Evolutionary conservation across 2,113 vertebrate species (phyloP).

Genomic region (Mastomys natalensis): DNA sequence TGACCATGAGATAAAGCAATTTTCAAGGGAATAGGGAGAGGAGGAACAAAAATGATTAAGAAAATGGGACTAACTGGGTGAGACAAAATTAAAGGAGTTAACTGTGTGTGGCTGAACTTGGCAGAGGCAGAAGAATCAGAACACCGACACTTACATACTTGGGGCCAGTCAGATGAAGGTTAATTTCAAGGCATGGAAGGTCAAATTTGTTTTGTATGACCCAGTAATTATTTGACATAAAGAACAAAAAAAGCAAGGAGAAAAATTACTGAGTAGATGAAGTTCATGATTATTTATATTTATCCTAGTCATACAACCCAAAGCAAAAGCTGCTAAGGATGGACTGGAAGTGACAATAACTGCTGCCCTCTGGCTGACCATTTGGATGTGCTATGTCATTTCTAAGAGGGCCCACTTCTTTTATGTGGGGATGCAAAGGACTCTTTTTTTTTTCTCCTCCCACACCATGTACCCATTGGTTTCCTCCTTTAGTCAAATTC

Average conservation of each 20-base stretch:
- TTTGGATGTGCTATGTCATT: not conserved
- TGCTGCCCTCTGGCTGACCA: not conserved
- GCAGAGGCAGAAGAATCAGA: not conserved
- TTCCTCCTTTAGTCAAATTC: not conserved
- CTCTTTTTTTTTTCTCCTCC: not conserved
- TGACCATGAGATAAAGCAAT: constrained; percentile 82
- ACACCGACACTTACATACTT: not conserved
- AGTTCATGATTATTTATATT: not conserved
- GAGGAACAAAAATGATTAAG: constrained; percentile 80
- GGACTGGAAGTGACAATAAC: not conserved
- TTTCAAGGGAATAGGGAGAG: constrained; percentile 76
- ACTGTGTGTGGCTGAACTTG: constrained; percentile 72
- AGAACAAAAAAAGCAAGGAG: not conserved
- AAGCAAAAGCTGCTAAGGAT: not conserved
- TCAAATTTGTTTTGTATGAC: not conserved
- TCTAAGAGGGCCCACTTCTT: not conserved
- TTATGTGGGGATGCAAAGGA: rapidly evolving
- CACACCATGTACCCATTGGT: rapidly evolving
- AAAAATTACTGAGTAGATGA: not conserved
- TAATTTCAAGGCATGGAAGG: not conserved
- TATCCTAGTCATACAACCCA: not conserved
- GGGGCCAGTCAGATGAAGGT: not conserved
- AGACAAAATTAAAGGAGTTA: constrained; percentile 79
- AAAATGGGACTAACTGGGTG: constrained; percentile 79
- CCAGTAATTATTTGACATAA: not conserved